Percentiles rank a stretch among this genome's conserved stretches.
These are phyloP conservation scores for Sarcoramphus papa DNA, from an alignment of 2,797 vertebrate species.

Conservation along the genomic window DNA sequence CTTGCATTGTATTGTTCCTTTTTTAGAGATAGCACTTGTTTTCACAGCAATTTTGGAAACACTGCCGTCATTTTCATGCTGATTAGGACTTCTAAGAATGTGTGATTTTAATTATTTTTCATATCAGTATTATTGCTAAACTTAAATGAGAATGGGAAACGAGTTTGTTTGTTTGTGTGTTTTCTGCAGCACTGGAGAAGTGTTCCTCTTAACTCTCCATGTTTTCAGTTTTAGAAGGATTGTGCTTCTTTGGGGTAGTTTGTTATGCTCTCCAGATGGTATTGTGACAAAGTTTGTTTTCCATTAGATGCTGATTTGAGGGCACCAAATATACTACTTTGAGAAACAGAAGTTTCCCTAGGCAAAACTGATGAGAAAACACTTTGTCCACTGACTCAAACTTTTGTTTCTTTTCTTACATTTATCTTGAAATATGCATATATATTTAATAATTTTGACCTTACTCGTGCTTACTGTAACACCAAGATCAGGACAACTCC, in stretches of 20 bases:
- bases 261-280: not conserved
- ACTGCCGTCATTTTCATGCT: not conserved
- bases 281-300: constrained; percentile 16
- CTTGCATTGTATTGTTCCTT: not conserved
- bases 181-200: not conserved
- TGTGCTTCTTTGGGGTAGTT: not conserved
- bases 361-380: not conserved
- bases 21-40: not conserved
- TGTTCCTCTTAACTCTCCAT: not conserved
- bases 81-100: not conserved
- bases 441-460: not conserved
- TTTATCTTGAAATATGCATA: not conserved
- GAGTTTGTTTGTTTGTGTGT: not conserved
- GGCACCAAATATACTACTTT: not conserved
- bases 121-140: not conserved
- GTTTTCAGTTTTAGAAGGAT: not conserved
- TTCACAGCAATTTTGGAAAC: not conserved
- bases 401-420: not conserved
- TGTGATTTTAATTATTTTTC: not conserved
- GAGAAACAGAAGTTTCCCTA: not conserved
- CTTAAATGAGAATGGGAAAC: not conserved
- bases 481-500: not conserved
- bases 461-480: not conserved
- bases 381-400: not conserved
- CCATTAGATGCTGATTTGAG: not conserved